Evolutionary conservation across 2,888 invertebrate genomes (phyloP).

Genomic region (Catocala sponsa): DNA sequence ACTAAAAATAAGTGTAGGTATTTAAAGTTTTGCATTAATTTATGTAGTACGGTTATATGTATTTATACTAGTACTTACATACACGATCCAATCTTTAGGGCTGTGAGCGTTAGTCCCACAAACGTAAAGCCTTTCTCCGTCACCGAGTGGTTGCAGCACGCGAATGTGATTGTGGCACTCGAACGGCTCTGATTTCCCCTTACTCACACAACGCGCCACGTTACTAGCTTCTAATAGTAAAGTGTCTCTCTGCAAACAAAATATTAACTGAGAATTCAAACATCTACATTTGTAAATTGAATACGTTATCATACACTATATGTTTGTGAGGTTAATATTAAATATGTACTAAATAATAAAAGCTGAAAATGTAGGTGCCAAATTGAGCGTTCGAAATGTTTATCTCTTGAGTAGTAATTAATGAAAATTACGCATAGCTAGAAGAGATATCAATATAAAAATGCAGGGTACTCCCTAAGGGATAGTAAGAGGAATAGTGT

Average conservation of each 20-base stretch:
- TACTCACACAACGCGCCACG: conserved; percentile 89
- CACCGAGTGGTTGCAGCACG: conserved; percentile 90
- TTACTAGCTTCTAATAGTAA: conserved; percentile 88
- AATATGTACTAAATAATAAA: too few relatives aligned
- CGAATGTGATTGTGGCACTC: conserved; percentile 90
- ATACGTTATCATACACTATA: too few relatives aligned
- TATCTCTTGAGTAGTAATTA: too few relatives aligned
- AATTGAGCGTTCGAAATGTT: too few relatives aligned
- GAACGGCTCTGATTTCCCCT: conserved; percentile 90
- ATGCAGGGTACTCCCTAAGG: too few relatives aligned
- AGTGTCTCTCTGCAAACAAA: conserved; percentile 81
- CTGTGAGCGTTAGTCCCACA: conserved; percentile 90
- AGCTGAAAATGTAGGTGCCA: too few relatives aligned
- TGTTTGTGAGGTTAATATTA: too few relatives aligned
- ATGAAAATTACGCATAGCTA: too few relatives aligned
- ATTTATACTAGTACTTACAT: conserved; percentile 75
- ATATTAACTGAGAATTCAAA: conserved; percentile 22
- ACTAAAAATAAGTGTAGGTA: too few relatives aligned
- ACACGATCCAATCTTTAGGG: conserved; percentile 90
- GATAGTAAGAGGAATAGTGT: too few relatives aligned
- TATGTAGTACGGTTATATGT: background rate
- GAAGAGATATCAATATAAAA: too few relatives aligned
- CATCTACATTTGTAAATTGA: conserved; percentile 6
- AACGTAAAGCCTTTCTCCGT: conserved; percentile 88
- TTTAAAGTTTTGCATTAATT: too few relatives aligned